Conservation (phyloP, 2,888 invertebrate species). For the Brachypterus glaber region DNA sequence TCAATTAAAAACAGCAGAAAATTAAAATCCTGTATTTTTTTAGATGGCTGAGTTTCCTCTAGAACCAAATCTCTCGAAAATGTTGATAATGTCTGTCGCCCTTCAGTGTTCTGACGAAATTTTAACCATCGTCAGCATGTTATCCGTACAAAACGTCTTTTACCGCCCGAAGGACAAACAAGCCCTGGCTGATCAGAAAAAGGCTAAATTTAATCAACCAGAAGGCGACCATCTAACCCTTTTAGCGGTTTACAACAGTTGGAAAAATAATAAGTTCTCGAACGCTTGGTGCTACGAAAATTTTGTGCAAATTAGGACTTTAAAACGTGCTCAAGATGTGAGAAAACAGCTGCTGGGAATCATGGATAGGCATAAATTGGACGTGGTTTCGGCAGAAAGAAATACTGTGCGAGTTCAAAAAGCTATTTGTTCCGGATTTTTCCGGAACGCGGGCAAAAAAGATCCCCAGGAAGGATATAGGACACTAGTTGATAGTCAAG, state of each 20-base stretch:
- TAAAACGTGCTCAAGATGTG: conserved; percentile 96
- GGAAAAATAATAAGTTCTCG: conserved; percentile 98
- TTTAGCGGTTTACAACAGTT: conserved; percentile 97
- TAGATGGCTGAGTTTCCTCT: conserved; percentile 99
- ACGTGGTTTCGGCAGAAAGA: conserved; percentile 94
- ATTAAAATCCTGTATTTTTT: conserved; percentile 22
- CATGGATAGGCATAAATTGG: conserved; percentile 95
- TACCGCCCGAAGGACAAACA: conserved; percentile 92
- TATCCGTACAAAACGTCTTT: conserved; percentile 98
- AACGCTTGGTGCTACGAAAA: conserved; percentile 99
- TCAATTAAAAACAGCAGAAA: too few species aligned
- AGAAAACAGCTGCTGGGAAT: conserved; percentile 94
- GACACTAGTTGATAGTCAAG: conserved; percentile 94
- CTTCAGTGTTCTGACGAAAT: conserved; percentile 97
- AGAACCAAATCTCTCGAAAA: conserved; percentile 96
- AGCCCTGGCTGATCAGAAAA: conserved; percentile 95
- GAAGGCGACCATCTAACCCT: conserved; percentile 98
- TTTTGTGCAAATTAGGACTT: conserved; percentile 92
- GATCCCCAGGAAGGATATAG: conserved; percentile 98
- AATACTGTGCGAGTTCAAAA: conserved; percentile 94
- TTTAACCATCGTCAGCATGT: conserved; percentile 96
- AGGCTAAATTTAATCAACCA: conserved; percentile 97
- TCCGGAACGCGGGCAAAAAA: conserved; percentile 97
- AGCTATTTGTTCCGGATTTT: conserved; percentile 97
- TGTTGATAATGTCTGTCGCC: conserved; percentile 98